These are phyloP conservation scores for Colletes collaris DNA, from an alignment of 2,888 invertebrate genomes.

Conservation along the genomic window DNA sequence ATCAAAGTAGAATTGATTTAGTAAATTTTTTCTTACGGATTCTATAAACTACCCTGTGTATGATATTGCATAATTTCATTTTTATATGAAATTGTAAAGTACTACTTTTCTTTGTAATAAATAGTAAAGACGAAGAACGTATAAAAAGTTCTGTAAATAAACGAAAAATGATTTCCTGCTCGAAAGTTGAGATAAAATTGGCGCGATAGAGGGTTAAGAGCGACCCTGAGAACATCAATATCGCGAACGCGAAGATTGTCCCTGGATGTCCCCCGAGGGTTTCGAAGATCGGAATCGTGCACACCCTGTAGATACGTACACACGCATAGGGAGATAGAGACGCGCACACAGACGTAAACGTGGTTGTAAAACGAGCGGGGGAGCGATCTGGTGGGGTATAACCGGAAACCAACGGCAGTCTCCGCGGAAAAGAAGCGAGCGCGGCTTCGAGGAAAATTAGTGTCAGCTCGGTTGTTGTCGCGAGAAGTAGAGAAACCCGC, in stretches of 20 bases:
- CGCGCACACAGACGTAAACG: constrained; percentile 5
- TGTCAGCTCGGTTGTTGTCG: constrained; percentile 54
- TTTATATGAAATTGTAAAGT: no score
- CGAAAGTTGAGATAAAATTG: not conserved
- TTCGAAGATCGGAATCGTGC: constrained; percentile 30
- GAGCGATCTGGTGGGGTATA: constrained; percentile 47
- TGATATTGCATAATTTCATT: no score
- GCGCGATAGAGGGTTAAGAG: constrained; percentile 14
- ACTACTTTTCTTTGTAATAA: no score
- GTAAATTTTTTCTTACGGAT: no score
- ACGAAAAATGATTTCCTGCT: no score
- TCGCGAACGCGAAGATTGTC: constrained; percentile 35
- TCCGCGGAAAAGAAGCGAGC: constrained; percentile 54
- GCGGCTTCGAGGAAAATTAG: constrained; percentile 59
- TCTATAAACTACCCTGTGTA: no score
- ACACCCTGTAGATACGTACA: constrained; percentile 15
- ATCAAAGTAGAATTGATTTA: no score
- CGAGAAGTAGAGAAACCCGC: constrained; percentile 38
- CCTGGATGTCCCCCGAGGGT: constrained; percentile 18
- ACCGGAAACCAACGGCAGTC: constrained; percentile 58
- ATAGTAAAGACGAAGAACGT: no score
- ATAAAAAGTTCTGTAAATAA: no score
- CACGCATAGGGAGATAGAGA: not conserved
- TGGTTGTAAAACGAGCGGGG: constrained; percentile 42
- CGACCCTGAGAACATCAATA: constrained; percentile 40